These are phyloP conservation scores for Leiothrix lutea DNA, from an alignment of 2,113 vertebrate genomes.

Conservation along the genomic window DNA sequence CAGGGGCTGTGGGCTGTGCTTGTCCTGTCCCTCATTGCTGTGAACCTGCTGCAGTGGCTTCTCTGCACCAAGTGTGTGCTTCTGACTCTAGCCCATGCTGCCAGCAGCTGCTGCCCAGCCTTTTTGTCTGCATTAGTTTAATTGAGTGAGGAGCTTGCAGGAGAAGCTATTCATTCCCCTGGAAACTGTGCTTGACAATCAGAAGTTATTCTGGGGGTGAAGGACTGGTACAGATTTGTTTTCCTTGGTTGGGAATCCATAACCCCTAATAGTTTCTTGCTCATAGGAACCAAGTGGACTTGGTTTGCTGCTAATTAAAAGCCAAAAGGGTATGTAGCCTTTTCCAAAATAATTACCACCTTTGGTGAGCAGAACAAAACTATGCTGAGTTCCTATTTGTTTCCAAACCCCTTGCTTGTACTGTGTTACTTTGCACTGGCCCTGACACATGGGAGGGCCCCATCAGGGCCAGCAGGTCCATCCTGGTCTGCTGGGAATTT, in stretches of 20 bases:
- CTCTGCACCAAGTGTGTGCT: accelerated
- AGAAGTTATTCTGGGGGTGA: background rate
- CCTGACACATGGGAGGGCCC: background rate
- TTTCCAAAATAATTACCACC: background rate
- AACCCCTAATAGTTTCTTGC: background rate
- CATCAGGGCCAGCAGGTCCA: background rate
- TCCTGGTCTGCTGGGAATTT: background rate
- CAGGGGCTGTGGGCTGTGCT: background rate
- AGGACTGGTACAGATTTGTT: background rate
- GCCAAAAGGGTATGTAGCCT: background rate
- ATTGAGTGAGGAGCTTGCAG: background rate
- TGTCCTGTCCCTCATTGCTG: background rate
- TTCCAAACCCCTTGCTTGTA: background rate
- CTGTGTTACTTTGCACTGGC: accelerated
- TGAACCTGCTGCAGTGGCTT: background rate
- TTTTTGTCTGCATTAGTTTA: background rate
- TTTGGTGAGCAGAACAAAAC: background rate
- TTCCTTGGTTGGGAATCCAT: background rate
- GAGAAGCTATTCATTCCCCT: background rate
- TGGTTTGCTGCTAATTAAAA: constrained; percentile 43
- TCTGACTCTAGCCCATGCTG: background rate
- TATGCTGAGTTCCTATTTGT: background rate
- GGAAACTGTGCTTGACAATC: background rate
- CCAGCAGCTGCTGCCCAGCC: background rate
- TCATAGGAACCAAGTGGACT: background rate